These are phyloP conservation scores for Acanthosepion esculentum DNA, from an alignment of 2,888 invertebrate species.

Conservation along the genomic window DNA sequence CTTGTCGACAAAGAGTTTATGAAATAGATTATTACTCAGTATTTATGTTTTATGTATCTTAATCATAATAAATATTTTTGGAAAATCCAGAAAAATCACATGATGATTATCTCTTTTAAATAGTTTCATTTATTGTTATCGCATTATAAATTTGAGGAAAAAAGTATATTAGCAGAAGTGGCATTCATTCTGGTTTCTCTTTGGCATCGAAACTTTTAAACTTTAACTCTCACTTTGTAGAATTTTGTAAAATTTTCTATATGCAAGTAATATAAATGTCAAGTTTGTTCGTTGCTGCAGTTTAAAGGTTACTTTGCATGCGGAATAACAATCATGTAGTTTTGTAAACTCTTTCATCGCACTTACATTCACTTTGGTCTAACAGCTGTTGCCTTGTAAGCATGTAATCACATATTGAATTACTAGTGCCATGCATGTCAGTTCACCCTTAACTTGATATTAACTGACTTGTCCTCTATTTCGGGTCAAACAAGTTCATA, in stretches of 20 bases:
- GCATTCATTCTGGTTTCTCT: background rate
- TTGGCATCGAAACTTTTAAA: background rate
- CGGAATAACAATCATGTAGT: background rate
- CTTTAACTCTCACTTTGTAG: background rate
- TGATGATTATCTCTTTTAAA: no score
- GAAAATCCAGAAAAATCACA: no score
- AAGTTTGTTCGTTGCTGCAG: background rate
- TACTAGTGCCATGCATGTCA: background rate
- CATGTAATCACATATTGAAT: background rate
- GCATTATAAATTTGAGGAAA: background rate
- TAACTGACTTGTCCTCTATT: background rate
- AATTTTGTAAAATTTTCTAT: background rate
- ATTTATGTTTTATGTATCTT: no score
- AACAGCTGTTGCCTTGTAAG: background rate
- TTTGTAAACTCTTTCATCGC: background rate
- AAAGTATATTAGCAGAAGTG: background rate
- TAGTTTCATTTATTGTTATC: no score
- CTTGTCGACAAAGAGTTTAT: no score
- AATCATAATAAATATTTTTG: no score
- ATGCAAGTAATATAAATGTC: background rate
- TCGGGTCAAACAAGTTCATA: background rate
- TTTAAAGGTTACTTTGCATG: conserved; percentile 11
- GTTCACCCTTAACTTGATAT: conserved; percentile 33
- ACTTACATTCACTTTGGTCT: background rate
- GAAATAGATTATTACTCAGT: no score